Evolutionary conservation across 1,140 invertebrate species (phyloP), one percentile per base, ranked within the genome.

Genomic region (Ectropis grisescens): DNA sequence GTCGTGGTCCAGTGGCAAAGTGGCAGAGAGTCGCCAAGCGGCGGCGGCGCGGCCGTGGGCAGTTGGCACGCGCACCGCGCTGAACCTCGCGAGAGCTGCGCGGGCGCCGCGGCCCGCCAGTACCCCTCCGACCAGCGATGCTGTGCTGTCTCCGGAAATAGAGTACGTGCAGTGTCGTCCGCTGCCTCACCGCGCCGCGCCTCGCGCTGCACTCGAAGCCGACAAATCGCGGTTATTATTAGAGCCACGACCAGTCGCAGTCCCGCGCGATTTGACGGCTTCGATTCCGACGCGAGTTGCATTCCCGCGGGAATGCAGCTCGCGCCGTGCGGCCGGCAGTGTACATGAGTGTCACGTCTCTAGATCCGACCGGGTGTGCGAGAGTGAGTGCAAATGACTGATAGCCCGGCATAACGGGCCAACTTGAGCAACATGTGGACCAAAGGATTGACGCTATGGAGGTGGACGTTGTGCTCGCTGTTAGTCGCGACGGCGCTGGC

Each of bases 121-220:
- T 83, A 82, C 62, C 68, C 66, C 65, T 82, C 70, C 79, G 81
- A 83, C 79, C 81, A 81, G 81, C 81, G 79, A 82, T 82, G 79
- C 81, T 72, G 71, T 75, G 78, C 79, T 83, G 79, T 83, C 81
- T 83, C 78, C 74, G 72, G 66, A 79, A 76, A 83, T 83, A 83
- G 71, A 81, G 82, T 83, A 68, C 71, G 70, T 65, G 42, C 58
- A 56, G 47, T 43, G 47, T 38, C 51, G 49, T 47, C 49, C 53
- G 47, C 58, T 44, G 48, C 56, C 58, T 48, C 48, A 50, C 45
- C 40, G 41, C 41, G 36, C 4, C 34, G 34, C 47, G 45, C 46
- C 39, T 19, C 8, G 16, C 16, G 16, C 8, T 46, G 44, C 41
- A 41, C 49, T 52, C 50, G 46, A 54, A 50, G 45, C 57, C 55